These are phyloP conservation scores for Leptinotarsa texana DNA, from an alignment of 1,140 invertebrate genomes.

Conservation along the genomic window DNA sequence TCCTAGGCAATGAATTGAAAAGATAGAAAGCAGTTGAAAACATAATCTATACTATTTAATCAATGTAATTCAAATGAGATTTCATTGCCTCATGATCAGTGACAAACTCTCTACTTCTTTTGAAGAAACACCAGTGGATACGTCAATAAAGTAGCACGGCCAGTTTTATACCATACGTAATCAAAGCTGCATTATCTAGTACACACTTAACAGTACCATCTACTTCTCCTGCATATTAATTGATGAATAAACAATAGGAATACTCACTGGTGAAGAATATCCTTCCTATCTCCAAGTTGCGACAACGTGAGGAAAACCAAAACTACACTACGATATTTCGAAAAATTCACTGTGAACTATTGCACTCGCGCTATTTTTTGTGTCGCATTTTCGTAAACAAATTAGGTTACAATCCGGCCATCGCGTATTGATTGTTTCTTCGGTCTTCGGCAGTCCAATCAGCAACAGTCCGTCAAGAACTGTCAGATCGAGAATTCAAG, in stretches of 20 bases:
- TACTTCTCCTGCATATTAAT: constrained; percentile 23
- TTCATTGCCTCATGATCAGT: not conserved
- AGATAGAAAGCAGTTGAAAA: too few species aligned
- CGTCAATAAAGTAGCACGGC: not conserved
- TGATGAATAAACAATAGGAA: constrained; percentile 9
- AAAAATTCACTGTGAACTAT: constrained; percentile 13
- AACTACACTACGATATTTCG: not conserved
- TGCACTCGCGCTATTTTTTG: constrained; percentile 28
- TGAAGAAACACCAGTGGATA: not conserved
- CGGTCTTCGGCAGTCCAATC: constrained; percentile 10
- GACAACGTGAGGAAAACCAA: not conserved
- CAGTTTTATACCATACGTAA: not conserved
- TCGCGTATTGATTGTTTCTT: constrained; percentile 24
- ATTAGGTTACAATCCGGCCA: constrained; percentile 1
- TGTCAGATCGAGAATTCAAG: constrained; percentile 39
- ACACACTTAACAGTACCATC: constrained; percentile 11
- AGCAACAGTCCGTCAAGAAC: constrained; percentile 35
- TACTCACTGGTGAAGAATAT: constrained; percentile 13
- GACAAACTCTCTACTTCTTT: not conserved
- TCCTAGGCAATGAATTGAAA: too few species aligned
- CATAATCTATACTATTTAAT: not conserved
- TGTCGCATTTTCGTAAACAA: constrained; percentile 31
- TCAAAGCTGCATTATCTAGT: constrained; percentile 12
- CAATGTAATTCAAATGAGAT: not conserved
- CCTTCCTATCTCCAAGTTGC: constrained; percentile 11